phyloP scores from a whole-genome alignment of 2,113 vertebrate genomes.

The Garra rufa region DNA sequence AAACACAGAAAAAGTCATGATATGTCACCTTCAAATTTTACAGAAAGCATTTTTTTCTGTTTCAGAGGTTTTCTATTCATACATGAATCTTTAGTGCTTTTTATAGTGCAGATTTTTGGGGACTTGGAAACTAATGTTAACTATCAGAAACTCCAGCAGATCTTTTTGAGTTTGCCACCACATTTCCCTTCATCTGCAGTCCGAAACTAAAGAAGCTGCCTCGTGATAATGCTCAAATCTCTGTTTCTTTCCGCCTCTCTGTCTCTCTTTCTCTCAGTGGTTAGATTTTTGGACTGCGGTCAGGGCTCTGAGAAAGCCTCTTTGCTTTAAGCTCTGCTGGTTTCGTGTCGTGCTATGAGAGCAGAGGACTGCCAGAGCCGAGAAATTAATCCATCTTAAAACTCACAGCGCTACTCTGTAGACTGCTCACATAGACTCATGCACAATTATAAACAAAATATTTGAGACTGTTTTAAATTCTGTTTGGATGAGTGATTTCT shows the following conservation, averaged over 20 bases:
- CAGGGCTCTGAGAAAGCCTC: slow-evolving; percentile 34
- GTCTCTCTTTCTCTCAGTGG: not conserved
- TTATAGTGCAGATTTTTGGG: too few species aligned
- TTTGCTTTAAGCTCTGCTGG: slow-evolving; percentile 28
- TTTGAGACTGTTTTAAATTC: not conserved
- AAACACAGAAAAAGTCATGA: too few species aligned
- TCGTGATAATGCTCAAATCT: not conserved
- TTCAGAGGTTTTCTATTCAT: too few species aligned
- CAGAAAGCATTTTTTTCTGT: too few species aligned
- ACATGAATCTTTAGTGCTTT: too few species aligned
- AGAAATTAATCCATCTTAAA: slow-evolving; percentile 36
- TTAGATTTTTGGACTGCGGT: not conserved
- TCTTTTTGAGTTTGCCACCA: not conserved
- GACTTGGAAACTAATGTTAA: not conserved
- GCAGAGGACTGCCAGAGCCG: slow-evolving; percentile 11
- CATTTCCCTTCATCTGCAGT: not conserved
- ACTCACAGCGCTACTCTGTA: not conserved
- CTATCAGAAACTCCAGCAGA: not conserved
- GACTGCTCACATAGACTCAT: not conserved
- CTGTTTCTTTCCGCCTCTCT: too few species aligned
- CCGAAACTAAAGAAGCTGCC: not conserved
- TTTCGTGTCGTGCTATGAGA: not conserved
- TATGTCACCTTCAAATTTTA: too few species aligned
- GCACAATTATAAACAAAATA: not conserved
- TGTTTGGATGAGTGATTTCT: not conserved